Conservation (phyloP, 1,140 invertebrate species). For the Oreohelix idahoensis region DNA sequence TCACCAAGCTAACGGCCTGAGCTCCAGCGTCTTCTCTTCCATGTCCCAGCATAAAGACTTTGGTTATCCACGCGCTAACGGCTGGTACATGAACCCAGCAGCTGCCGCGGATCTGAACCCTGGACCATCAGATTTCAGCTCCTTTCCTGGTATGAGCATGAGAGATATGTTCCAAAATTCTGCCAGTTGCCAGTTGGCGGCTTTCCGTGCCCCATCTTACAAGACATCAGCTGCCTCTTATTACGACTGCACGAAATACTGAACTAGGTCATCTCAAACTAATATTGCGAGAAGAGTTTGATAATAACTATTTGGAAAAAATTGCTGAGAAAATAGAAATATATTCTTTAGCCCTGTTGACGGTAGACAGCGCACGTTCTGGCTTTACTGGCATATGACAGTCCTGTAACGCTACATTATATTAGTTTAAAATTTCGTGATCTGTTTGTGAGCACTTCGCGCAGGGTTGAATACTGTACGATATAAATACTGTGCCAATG, state of each 20-base stretch:
- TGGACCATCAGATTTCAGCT: conserved; percentile 52
- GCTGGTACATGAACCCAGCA: conserved; percentile 65
- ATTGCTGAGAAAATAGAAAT: no score
- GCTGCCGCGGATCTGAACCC: conserved; percentile 57
- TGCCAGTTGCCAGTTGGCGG: conserved; percentile 66
- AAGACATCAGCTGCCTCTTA: conserved; percentile 61
- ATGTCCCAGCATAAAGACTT: conserved; percentile 50
- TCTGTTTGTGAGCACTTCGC: no score
- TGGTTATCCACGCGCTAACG: conserved; percentile 56
- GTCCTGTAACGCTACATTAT: no score
- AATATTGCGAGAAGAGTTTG: no score
- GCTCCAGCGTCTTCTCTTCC: conserved; percentile 55
- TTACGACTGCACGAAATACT: conserved; percentile 69
- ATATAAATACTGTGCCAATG: no score
- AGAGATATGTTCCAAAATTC: conserved; percentile 59
- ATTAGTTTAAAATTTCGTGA: no score
- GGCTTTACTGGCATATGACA: no score
- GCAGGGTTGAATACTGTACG: no score
- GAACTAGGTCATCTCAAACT: conserved; percentile 49
- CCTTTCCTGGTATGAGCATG: conserved; percentile 58
- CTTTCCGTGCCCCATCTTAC: conserved; percentile 63
- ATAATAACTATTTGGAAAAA: no score
- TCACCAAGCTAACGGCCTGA: conserved; percentile 58
- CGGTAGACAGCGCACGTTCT: no score
- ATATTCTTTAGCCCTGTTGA: no score